Evolutionary conservation across 1,140 invertebrate genomes (phyloP).

Genomic region (Diorhabda sublineata): DNA sequence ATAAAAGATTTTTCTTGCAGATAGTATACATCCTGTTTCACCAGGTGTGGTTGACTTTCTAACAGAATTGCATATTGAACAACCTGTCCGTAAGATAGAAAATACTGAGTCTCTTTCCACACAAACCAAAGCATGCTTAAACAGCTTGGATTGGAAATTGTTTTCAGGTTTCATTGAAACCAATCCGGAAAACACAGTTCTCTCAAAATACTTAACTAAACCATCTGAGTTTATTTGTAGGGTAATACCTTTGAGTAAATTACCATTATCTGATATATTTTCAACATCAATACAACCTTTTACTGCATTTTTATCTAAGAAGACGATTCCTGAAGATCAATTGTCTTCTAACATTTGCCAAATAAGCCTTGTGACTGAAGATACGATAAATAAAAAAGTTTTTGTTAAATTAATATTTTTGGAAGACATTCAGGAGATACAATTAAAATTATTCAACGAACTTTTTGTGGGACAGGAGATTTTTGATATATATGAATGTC

Average conservation of each 20-base stretch:
- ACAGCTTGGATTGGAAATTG: not conserved
- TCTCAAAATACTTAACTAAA: slow-evolving; percentile 9
- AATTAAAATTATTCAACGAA: slow-evolving; percentile 15
- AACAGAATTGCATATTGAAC: slow-evolving; percentile 41
- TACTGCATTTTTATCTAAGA: slow-evolving; percentile 30
- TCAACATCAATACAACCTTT: slow-evolving; percentile 23
- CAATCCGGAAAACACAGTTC: not conserved
- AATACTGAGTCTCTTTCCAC: not conserved
- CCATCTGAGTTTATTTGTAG: slow-evolving; percentile 23
- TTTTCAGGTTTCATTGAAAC: slow-evolving; percentile 4
- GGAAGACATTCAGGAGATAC: slow-evolving; percentile 24
- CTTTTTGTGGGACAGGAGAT: slow-evolving; percentile 33
- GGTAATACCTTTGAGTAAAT: slow-evolving; percentile 24
- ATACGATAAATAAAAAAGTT: slow-evolving; percentile 23
- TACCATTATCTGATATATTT: slow-evolving; percentile 12
- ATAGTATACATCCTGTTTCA: slow-evolving; percentile 36
- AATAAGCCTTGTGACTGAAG: slow-evolving; percentile 20
- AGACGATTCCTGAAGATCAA: slow-evolving; percentile 12
- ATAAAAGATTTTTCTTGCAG: slow-evolving; percentile 27
- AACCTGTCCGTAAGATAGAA: not conserved
- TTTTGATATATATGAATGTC: slow-evolving; percentile 38
- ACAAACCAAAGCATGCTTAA: not conserved
- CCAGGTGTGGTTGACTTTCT: slow-evolving; percentile 40
- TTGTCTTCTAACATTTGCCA: slow-evolving; percentile 18
- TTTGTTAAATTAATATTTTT: slow-evolving; percentile 26